phyloP scores from a whole-genome alignment of 2,113 vertebrate genomes.

The Rattus rattus region DNA sequence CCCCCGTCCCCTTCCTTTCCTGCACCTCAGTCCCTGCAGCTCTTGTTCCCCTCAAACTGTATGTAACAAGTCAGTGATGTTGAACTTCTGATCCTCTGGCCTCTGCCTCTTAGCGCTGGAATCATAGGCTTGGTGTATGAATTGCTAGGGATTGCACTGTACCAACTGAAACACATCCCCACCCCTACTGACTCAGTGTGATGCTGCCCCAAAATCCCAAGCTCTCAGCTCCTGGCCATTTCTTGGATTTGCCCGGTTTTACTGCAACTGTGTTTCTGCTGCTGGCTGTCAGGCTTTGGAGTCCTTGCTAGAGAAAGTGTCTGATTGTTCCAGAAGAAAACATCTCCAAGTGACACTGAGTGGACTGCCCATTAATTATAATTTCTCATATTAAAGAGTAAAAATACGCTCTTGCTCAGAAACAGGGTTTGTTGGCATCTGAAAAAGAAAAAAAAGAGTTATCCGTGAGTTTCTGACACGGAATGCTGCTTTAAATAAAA shows the following conservation, averaged over 20 bases:
- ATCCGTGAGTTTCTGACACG: not conserved
- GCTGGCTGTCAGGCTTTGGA: accelerated
- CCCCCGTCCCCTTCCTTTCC: not conserved
- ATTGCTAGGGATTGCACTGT: too few relatives aligned
- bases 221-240: not conserved
- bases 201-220: not conserved
- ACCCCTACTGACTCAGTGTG: too few relatives aligned
- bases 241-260: not conserved
- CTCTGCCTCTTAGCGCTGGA: not conserved
- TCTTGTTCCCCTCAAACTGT: not conserved
- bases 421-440: not conserved
- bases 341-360: not conserved
- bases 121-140: not conserved
- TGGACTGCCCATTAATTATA: not conserved
- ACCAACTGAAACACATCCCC: not conserved
- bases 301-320: not conserved
- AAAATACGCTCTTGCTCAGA: not conserved
- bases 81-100: not conserved
- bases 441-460: not conserved
- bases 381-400: not conserved
- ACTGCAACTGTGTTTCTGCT: accelerated
- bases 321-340: not conserved
- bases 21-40: not conserved
- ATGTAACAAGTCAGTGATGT: not conserved
- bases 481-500: not conserved